Evolutionary conservation across 2,797 vertebrate genomes (phyloP).

Genomic region (Ctenopoma multispine): DNA sequence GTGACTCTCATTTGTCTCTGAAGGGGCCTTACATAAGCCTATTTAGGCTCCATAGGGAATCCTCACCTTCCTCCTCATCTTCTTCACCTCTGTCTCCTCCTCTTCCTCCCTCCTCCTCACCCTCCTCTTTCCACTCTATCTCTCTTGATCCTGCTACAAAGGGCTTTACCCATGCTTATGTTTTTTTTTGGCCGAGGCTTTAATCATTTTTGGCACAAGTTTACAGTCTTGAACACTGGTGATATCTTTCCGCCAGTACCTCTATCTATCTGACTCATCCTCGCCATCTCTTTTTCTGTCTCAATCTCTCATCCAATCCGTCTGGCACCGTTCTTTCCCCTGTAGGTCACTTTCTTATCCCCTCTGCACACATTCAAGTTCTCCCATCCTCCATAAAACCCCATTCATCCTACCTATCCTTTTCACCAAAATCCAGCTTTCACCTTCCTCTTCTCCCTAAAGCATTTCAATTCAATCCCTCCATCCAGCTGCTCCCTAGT

Average conservation of each 20-base stretch:
- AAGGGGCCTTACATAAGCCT: constrained; percentile 69
- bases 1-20: constrained; percentile 57
- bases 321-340: constrained; percentile 63
- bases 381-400: constrained; percentile 58
- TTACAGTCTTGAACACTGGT: constrained; percentile 60
- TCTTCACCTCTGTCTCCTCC: constrained; percentile 21
- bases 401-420: constrained; percentile 62
- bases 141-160: constrained; percentile 59
- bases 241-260: constrained; percentile 42
- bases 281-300: constrained; percentile 50
- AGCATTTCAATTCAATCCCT: constrained; percentile 50
- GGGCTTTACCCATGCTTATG: constrained; percentile 66
- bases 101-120: constrained; percentile 27
- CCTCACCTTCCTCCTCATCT: constrained; percentile 61
- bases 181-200: constrained; percentile 63
- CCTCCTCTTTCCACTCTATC: constrained; percentile 22
- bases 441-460: constrained; percentile 42
- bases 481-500: constrained; percentile 49
- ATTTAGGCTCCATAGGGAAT: constrained; percentile 65
- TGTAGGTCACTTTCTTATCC: constrained; percentile 75
- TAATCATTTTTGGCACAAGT: constrained; percentile 72
- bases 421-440: constrained; percentile 31
- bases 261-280: constrained; percentile 42
- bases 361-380: constrained; percentile 57
- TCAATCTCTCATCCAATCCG: constrained; percentile 62